These are phyloP conservation scores for Furcula furcula DNA, from an alignment of 2,888 invertebrate genomes.

Conservation along the genomic window DNA sequence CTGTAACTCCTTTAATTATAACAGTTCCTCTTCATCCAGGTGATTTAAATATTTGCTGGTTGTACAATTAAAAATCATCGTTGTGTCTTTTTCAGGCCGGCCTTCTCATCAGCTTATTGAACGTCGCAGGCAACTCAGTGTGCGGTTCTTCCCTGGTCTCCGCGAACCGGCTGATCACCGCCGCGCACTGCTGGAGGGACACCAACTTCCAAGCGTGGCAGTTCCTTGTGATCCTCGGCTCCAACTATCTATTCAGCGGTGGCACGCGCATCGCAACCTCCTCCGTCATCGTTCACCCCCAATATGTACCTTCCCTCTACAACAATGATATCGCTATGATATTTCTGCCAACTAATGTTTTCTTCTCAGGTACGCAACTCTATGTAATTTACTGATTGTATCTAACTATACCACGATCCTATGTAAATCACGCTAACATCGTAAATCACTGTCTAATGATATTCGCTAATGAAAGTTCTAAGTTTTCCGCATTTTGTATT, in stretches of 20 bases:
- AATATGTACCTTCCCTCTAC: constrained; percentile 31
- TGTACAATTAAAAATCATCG: neutral
- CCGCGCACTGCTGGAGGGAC: constrained; percentile 61
- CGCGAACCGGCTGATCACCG: constrained; percentile 45
- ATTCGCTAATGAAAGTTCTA: too few species aligned
- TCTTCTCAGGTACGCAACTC: constrained; percentile 36
- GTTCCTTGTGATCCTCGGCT: constrained; percentile 50
- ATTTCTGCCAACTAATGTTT: constrained; percentile 36
- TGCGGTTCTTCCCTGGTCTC: constrained; percentile 51
- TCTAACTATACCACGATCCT: too few species aligned
- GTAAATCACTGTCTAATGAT: too few species aligned
- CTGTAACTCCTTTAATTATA: too few species aligned
- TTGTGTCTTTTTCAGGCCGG: constrained; percentile 39
- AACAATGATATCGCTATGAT: constrained; percentile 55
- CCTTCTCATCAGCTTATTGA: constrained; percentile 43
- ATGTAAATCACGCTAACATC: too few species aligned
- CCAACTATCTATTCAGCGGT: constrained; percentile 43
- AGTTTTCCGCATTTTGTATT: too few species aligned
- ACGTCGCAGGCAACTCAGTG: constrained; percentile 38
- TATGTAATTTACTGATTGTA: too few species aligned
- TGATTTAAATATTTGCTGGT: neutral
- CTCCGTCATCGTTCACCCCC: constrained; percentile 44
- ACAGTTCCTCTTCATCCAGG: too few species aligned
- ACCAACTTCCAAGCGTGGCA: constrained; percentile 39
- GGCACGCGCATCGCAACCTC: constrained; percentile 45